phyloP scores from a whole-genome alignment of 2,113 vertebrate species.

The Rhabdornis inornatus region DNA sequence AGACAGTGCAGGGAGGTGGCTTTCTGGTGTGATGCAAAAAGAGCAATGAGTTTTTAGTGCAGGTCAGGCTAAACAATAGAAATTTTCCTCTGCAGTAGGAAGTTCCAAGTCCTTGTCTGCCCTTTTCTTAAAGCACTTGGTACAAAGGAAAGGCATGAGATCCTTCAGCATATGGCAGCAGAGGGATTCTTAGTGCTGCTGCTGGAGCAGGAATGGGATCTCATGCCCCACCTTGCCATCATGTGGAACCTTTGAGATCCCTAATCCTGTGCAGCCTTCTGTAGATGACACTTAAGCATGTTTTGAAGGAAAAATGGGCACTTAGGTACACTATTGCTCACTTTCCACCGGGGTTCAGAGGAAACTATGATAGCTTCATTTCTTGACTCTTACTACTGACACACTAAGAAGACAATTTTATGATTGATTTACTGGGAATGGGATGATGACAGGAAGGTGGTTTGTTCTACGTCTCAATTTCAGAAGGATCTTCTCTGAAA shows the following conservation, averaged over 20 bases:
- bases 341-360: neutral
- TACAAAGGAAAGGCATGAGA: neutral
- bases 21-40: neutral
- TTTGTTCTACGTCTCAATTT: neutral
- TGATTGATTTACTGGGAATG: neutral
- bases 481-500: neutral
- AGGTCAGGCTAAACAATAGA: neutral
- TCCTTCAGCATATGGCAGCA: accelerated
- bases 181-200: neutral
- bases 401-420: neutral
- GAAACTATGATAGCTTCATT: neutral
- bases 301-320: neutral
- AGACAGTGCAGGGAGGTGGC: neutral
- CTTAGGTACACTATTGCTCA: neutral
- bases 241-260: neutral
- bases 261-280: neutral
- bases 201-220: neutral
- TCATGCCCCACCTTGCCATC: neutral
- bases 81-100: neutral
- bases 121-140: neutral
- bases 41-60: neutral
- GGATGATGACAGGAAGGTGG: neutral
- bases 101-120: neutral
- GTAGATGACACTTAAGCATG: neutral
- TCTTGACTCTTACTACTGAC: neutral